A percentile compares a stretch with the other conserved stretches of the same genome.
These are phyloP conservation scores for Chelonia mydas DNA, from an alignment of 2,797 vertebrate species.

Conservation along the genomic window DNA sequence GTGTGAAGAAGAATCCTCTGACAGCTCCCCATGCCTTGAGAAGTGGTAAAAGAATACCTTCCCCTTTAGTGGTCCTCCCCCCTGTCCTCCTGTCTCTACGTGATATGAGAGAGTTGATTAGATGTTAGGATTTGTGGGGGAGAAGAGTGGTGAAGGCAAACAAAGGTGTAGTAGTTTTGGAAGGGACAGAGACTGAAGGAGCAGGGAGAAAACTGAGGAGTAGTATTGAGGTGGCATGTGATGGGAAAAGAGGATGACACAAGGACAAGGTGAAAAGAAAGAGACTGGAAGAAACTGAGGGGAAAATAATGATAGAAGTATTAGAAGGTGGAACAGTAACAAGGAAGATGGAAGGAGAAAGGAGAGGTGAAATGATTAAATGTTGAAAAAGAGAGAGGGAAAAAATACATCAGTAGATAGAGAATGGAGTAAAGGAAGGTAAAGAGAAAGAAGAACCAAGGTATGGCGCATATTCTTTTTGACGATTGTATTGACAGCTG, in stretches of 20 bases:
- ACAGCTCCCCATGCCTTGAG: background rate
- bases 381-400: background rate
- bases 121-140: background rate
- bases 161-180: background rate
- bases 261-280: background rate
- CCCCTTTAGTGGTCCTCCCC: background rate
- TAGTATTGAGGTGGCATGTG: background rate
- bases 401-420: background rate
- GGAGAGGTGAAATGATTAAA: background rate
- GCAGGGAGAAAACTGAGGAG: background rate
- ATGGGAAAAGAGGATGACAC: background rate
- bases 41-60: background rate
- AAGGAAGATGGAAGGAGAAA: background rate
- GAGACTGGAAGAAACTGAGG: background rate
- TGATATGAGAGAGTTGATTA: background rate
- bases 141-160: fast-evolving
- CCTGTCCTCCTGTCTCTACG: background rate
- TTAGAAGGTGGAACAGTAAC: background rate
- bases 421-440: background rate
- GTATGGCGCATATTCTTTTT: background rate
- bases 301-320: background rate
- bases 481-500: background rate
- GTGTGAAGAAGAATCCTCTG: background rate
- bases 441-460: background rate
- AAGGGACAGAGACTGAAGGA: background rate